Evolutionary conservation across 2,888 invertebrate genomes (phyloP), one percentile per base, ranked within the genome.

Genomic region (Rugalucina vietnamica): DNA sequence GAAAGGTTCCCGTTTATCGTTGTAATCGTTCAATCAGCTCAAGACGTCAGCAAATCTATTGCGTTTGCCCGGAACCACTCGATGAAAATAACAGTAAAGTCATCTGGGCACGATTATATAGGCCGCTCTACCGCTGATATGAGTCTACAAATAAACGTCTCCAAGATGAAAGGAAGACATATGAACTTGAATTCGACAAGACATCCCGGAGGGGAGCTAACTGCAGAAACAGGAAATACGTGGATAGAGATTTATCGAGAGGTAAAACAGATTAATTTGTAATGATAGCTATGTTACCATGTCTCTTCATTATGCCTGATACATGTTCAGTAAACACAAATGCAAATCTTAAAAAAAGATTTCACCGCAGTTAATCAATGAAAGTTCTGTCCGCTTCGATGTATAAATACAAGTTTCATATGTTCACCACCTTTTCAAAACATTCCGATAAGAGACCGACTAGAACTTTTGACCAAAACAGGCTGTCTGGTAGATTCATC

Each of bases 31-130:
- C 36, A 29, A 18, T 81, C 82, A 4, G 71, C 80, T 4, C 65
- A 86, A 34, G 91, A 91, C 54, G 86, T 91, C n/a, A 85, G 89
- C 39, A 82, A 83, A 43, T 50, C 83, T 0, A 78, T 91, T 1
- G 69, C 79, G 0, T 91, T 90, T 54, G 91, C 91, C 34, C 84
- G 69, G 29, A 76, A 82, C 75, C 78, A 76, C 72, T 87, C 89
- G 36, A 57, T 90, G 3, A 77, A 78, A 29, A 32, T 91, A 10
- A 75, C 86, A 0, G 78, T 91, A 0, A 73, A 84, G 10, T 89
- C 90, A 0, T 87, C 90, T 10, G 90, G 91, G 0, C 90, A 91
- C 60, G 89, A 89, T 39, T 91, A 84, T 77, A 89, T 89, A n/a
- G 91, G 91, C 0, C 81, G 91, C 0, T 87, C 89, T 0, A 89